Conservation (phyloP, 2,797 vertebrate species). For the Spinus pinus region DNA sequence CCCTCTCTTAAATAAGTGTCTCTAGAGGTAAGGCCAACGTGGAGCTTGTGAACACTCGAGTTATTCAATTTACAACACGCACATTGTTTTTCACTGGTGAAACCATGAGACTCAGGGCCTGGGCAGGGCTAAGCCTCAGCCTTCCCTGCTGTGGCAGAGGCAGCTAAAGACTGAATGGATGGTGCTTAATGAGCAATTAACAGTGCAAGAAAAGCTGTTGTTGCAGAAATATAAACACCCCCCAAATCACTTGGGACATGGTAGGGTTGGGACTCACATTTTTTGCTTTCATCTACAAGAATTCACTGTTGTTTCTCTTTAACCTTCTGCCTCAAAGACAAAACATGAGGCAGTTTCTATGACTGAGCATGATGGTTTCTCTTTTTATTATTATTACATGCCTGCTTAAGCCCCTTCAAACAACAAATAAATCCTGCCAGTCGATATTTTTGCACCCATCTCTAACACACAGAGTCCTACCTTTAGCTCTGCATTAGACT, state of each 20-base stretch:
- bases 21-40: background rate
- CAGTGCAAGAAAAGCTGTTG: background rate
- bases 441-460: background rate
- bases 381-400: conserved; percentile 1
- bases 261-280: background rate
- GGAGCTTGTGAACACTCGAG: background rate
- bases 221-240: background rate
- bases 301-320: background rate
- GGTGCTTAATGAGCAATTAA: background rate
- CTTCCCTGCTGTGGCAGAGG: background rate
- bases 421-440: conserved; percentile 34
- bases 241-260: background rate
- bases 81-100: background rate
- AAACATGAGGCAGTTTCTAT: background rate
- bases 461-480: accelerated
- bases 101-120: background rate
- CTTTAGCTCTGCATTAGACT: background rate
- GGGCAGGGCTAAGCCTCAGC: background rate
- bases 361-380: background rate
- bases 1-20: background rate
- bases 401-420: conserved; percentile 14
- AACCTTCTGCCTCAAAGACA: conserved; percentile 16
- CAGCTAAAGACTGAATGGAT: background rate
- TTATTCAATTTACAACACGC: background rate
- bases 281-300: background rate